Evolutionary conservation across 2,888 invertebrate genomes (phyloP), one percentile per base, ranked within the genome.

Genomic region (Notocelia uddmanniana): DNA sequence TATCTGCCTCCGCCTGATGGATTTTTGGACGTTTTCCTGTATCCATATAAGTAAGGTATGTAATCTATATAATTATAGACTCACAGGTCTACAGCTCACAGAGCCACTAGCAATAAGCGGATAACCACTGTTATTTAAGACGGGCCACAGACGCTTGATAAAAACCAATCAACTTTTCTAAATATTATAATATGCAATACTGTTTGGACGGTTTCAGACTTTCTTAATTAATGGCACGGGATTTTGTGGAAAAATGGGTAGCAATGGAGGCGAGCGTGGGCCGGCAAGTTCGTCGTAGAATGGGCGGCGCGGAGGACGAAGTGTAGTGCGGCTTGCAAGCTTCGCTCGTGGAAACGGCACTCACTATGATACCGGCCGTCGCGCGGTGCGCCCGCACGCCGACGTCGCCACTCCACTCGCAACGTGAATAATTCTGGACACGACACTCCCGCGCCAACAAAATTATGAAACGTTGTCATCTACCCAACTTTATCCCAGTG

Each of bases 301-400:
- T 37, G 37, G 63, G 63, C 63, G 63, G 63, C 52, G 63, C 48
- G 48, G 48, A 9, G 63, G 21, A 31, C 62, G 50, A 41, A 66
- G 55, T 18, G 26, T 66, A 66, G 55, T 67, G 55, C 31, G 48
- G 67, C 37, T 23, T n/a, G 50, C 57, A 31, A 45, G 58, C 58
- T 50, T 23, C 41, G 13, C 41, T 54, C 60, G 37, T 34, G 48
- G 37, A 59, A 62, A 37, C 59, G 69, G 67, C 85, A 90, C 90
- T 91, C 83, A 83, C 81, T 76, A 82, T 83, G 81, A 82, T 85
- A 79, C 80, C 87, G 86, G 82, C 84, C 75, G 75, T 74, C 78
- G 80, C 77, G 83, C 76, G 82, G 79, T 88, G 87, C 89, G 91
- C 84, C 81, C 62, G 67, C 62, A 26, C 67, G 59, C 23, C 62